These are phyloP conservation scores for Cotesia typhae DNA, from an alignment of 1,140 invertebrate species.

Conservation along the genomic window DNA sequence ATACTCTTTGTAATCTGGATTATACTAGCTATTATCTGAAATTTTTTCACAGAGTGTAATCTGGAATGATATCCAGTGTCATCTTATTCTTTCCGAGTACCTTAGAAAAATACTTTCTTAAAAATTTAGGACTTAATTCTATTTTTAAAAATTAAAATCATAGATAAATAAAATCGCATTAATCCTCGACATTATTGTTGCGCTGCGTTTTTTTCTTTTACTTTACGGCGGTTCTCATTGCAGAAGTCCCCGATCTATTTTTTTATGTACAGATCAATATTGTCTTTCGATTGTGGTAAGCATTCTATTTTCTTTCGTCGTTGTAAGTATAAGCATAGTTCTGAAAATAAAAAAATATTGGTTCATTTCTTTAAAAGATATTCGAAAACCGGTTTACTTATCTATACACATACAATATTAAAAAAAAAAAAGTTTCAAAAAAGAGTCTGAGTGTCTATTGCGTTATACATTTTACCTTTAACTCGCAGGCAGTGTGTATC, in stretches of 20 bases:
- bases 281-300: not conserved
- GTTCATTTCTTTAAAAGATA: not conserved
- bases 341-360: not conserved
- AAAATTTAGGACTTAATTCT: too few relatives aligned
- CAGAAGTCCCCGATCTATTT: not conserved
- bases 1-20: too few relatives aligned
- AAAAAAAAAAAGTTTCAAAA: not conserved
- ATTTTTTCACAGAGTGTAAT: too few relatives aligned
- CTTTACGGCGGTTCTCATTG: not conserved
- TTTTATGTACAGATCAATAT: not conserved
- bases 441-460: not conserved
- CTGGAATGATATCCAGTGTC: too few relatives aligned
- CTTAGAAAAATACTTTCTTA: too few relatives aligned
- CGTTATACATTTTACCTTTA: not conserved
- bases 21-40: too few relatives aligned
- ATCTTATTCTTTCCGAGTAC: too few relatives aligned
- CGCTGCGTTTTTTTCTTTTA: not conserved
- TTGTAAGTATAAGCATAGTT: not conserved
- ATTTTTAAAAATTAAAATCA: too few relatives aligned
- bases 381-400: not conserved
- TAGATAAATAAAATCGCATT: too few relatives aligned
- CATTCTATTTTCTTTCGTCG: not conserved
- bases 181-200: too few relatives aligned
- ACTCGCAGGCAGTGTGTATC: not conserved
- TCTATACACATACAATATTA: not conserved